phyloP scores from a whole-genome alignment of 2,888 invertebrate genomes.

The Digitonthophagus gazella region DNA sequence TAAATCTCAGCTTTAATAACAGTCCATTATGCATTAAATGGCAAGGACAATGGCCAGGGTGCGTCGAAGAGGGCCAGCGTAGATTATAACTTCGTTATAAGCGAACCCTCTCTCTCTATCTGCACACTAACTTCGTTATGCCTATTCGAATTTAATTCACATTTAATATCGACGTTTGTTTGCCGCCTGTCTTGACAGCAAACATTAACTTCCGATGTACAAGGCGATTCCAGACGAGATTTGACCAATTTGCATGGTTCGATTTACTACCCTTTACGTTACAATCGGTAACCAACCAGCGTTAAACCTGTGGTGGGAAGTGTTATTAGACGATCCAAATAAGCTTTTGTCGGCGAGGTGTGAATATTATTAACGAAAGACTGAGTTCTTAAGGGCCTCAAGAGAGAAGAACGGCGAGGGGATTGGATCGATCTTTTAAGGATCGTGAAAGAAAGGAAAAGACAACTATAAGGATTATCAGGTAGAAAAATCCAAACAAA shows the following conservation, averaged over 20 bases:
- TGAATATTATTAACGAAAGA: constrained; percentile 34
- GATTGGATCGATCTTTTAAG: background rate
- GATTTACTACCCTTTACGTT: background rate
- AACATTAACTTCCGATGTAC: constrained; percentile 32
- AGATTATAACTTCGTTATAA: constrained; percentile 36
- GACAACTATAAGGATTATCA: background rate
- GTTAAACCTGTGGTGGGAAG: constrained; percentile 14
- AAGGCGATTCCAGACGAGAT: no score
- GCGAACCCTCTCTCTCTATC: constrained; percentile 26
- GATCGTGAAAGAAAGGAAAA: background rate
- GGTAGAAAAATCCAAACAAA: background rate
- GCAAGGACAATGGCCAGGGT: constrained; percentile 25
- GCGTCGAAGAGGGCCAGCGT: constrained; percentile 30
- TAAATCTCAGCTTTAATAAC: constrained; percentile 6
- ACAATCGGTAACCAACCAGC: background rate
- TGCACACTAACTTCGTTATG: constrained; percentile 36
- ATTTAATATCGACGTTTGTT: constrained; percentile 39
- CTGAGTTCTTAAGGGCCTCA: constrained; percentile 19
- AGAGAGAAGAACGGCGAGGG: background rate
- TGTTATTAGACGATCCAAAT: constrained; percentile 18
- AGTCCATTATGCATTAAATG: constrained; percentile 18
- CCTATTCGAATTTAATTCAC: constrained; percentile 40
- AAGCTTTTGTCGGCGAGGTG: constrained; percentile 31
- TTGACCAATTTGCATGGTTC: background rate
- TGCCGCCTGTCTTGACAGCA: constrained; percentile 37